These are phyloP conservation scores for Elmis aenea DNA, from an alignment of 2,888 invertebrate species.

Conservation along the genomic window DNA sequence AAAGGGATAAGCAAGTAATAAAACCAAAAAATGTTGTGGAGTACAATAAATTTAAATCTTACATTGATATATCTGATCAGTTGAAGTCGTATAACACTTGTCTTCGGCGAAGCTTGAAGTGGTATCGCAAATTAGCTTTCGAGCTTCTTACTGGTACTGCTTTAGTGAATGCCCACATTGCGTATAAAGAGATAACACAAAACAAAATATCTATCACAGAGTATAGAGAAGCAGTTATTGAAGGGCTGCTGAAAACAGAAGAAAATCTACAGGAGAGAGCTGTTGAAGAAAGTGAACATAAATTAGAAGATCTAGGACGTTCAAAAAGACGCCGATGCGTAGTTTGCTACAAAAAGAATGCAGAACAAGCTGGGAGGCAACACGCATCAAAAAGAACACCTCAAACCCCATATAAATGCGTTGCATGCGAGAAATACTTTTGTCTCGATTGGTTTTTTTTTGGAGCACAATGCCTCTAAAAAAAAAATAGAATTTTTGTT, in stretches of 20 bases:
- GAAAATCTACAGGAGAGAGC: background rate
- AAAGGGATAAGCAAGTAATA: background rate
- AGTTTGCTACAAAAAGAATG: too few species aligned
- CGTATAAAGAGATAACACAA: slow-evolving; percentile 20
- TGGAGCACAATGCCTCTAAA: too few species aligned
- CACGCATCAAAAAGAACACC: too few species aligned
- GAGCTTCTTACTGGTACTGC: slow-evolving; percentile 10
- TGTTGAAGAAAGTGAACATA: background rate
- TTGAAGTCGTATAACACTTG: slow-evolving; percentile 20
- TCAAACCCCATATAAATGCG: too few species aligned
- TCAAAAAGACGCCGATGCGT: too few species aligned
- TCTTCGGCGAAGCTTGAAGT: slow-evolving; percentile 21
- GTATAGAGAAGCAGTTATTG: background rate
- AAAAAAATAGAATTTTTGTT: too few species aligned
- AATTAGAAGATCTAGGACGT: slow-evolving; percentile 2
- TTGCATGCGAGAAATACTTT: slow-evolving; percentile 1
- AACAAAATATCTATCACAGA: slow-evolving; percentile 14
- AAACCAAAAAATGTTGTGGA: slow-evolving; percentile 10
- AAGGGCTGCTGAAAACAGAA: background rate
- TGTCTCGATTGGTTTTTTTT: slow-evolving; percentile 8
- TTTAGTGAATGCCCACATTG: slow-evolving; percentile 12
- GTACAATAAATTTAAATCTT: slow-evolving; percentile 14
- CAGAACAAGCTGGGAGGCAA: too few species aligned
- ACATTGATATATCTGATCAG: slow-evolving; percentile 9
- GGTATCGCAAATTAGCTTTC: slow-evolving; percentile 13